These are phyloP conservation scores for Hemicordylus capensis DNA, from an alignment of 2,113 vertebrate genomes.

Conservation along the genomic window DNA sequence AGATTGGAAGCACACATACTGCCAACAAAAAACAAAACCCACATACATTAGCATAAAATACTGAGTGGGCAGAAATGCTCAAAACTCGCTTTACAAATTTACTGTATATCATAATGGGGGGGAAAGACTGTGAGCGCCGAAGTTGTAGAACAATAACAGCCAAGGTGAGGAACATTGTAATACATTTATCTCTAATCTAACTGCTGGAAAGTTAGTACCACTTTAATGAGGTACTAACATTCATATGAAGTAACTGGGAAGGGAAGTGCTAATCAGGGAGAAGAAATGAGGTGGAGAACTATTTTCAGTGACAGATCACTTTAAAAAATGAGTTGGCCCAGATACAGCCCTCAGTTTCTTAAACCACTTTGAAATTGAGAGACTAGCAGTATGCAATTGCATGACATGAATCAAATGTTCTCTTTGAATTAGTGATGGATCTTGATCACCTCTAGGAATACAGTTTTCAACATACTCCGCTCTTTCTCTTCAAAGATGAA, in stretches of 20 bases:
- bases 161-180: background rate
- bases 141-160: background rate
- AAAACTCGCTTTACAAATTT: background rate
- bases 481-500: background rate
- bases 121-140: too few relatives aligned
- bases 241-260: background rate
- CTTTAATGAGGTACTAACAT: background rate
- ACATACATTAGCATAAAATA: background rate
- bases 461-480: slow-evolving; percentile 3
- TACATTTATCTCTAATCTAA: background rate
- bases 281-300: background rate
- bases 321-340: background rate
- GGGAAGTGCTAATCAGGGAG: background rate
- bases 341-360: background rate
- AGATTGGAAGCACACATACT: background rate
- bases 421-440: slow-evolving; percentile 18
- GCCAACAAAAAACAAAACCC: too few relatives aligned
- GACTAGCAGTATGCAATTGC: background rate
- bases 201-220: background rate
- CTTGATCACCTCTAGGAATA: slow-evolving; percentile 29
- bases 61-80: background rate
- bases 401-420: background rate
- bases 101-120: background rate
- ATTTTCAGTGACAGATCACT: background rate
- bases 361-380: background rate